phyloP scores from a whole-genome alignment of 2,113 vertebrate species.

The Rhea pennata region DNA sequence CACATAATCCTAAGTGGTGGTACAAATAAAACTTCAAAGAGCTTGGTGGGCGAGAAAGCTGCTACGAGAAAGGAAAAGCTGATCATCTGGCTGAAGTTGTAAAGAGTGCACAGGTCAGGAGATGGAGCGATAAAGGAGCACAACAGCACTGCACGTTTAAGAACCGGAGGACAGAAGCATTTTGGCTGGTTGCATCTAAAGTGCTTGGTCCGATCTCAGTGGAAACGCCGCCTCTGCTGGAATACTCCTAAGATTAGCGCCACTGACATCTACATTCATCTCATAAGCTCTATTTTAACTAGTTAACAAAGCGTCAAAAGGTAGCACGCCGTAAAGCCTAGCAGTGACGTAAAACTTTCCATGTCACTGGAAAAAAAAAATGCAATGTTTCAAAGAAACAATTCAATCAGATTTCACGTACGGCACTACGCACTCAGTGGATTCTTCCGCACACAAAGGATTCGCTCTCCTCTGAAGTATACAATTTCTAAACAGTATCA shows the following conservation, averaged over 20 bases:
- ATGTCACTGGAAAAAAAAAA: not conserved
- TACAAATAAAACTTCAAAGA: not conserved
- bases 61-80: not conserved
- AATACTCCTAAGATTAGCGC: not conserved
- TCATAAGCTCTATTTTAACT: not conserved
- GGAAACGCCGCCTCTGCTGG: not conserved
- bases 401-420: not conserved
- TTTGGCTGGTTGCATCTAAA: constrained; percentile 29
- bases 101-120: not conserved
- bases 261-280: rapidly evolving
- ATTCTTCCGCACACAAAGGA: constrained; percentile 9
- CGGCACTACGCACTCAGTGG: not conserved
- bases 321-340: not conserved
- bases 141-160: not conserved
- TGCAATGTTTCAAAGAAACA: not conserved
- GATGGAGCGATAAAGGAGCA: not conserved
- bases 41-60: not conserved
- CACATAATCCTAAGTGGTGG: not conserved
- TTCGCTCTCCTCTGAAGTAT: not conserved
- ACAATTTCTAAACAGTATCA: not conserved
- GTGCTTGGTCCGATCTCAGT: not conserved
- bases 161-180: not conserved
- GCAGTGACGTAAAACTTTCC: not conserved
- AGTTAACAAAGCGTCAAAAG: not conserved
- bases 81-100: not conserved